Conservation (phyloP, 2,888 invertebrate genomes). For the Melolontha melolontha region DNA sequence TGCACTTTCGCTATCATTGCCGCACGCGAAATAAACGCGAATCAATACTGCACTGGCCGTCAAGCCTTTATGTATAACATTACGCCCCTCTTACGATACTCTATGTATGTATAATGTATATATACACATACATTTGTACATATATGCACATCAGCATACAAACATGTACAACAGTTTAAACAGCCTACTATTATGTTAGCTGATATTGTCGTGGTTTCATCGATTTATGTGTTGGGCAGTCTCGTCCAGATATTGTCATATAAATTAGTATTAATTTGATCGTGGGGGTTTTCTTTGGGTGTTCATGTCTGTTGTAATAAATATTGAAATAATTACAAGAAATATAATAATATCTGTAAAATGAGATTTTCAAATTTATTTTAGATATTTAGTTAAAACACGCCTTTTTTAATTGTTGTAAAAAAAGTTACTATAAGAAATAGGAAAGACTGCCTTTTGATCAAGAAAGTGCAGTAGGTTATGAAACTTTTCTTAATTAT, state of each 20-base stretch:
- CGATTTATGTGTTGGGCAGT: slow-evolving; percentile 27
- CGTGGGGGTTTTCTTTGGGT: no score
- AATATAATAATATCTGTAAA: no score
- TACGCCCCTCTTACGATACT: not conserved
- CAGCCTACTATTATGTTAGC: slow-evolving; percentile 30
- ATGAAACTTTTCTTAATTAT: no score
- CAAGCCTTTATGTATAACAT: slow-evolving; percentile 40
- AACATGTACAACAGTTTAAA: slow-evolving; percentile 19
- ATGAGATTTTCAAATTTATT: no score
- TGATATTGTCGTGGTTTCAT: slow-evolving; percentile 26
- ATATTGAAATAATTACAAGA: no score
- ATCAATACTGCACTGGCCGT: slow-evolving; percentile 40
- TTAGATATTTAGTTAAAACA: no score
- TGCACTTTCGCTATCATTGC: slow-evolving; percentile 45
- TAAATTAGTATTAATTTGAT: no score
- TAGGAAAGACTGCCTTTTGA: no score
- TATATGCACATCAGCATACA: slow-evolving; percentile 12
- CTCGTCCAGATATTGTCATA: slow-evolving; percentile 7
- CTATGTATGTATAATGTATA: slow-evolving; percentile 1
- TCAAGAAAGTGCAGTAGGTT: no score
- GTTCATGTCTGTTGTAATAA: no score
- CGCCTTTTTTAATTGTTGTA: no score
- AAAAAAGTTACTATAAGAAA: no score
- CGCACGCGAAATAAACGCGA: slow-evolving; percentile 39
- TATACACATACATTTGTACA: slow-evolving; percentile 1